Conservation (phyloP, 2,113 vertebrate genomes). For the Vulpes vulpes region DNA sequence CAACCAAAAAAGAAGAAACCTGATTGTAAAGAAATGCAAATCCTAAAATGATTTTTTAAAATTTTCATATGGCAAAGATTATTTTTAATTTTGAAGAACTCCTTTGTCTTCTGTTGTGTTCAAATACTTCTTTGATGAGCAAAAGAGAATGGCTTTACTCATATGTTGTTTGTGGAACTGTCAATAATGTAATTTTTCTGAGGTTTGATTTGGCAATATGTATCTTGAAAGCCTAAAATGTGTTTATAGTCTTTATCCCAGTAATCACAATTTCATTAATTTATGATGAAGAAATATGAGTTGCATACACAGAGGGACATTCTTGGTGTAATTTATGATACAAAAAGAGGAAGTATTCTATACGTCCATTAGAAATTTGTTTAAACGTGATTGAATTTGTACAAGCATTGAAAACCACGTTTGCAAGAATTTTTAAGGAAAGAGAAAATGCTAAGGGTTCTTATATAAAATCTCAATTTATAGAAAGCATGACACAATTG, state of each 20-base stretch:
- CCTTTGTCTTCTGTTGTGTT: not conserved
- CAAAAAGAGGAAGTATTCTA: not conserved
- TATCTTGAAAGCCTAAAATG: not conserved
- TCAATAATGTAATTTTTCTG: not conserved
- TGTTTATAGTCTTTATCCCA: not conserved
- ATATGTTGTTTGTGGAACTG: not conserved
- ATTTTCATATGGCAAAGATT: not conserved
- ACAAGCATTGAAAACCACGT: not conserved
- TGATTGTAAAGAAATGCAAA: not conserved
- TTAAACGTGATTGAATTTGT: not conserved
- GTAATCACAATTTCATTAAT: not conserved
- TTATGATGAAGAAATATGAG: not conserved
- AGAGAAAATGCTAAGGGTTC: not conserved
- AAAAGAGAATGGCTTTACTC: not conserved
- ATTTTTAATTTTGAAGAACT: not conserved
- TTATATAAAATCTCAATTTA: not conserved
- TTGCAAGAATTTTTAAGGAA: not conserved
- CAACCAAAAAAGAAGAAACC: not conserved
- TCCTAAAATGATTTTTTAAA: not conserved
- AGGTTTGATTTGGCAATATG: not conserved
- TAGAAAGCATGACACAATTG: not conserved
- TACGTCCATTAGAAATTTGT: not conserved
- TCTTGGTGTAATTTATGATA: not conserved
- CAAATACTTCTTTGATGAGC: not conserved
- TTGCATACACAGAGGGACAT: not conserved